Evolutionary conservation across 2,888 invertebrate genomes (phyloP).

Genomic region (Urechis unicinctus): DNA sequence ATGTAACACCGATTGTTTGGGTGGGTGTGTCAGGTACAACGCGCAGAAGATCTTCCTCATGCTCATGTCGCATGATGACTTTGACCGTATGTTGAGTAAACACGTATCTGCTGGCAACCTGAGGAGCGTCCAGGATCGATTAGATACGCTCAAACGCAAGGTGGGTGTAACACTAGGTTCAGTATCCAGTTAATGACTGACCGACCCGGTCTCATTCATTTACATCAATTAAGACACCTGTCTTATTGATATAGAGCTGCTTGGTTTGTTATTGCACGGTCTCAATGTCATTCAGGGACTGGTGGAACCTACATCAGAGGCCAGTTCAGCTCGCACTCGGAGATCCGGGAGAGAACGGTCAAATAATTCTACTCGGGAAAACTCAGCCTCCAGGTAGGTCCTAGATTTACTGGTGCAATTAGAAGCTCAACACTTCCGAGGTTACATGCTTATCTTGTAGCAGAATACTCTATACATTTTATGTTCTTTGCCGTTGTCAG

Average conservation of each 20-base stretch:
- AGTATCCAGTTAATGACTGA: background rate
- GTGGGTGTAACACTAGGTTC: conserved; percentile 17
- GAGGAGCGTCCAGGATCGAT: conserved; percentile 68
- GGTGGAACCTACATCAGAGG: conserved; percentile 22
- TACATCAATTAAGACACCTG: no score
- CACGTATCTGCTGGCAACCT: conserved; percentile 60
- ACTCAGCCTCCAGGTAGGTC: conserved; percentile 34
- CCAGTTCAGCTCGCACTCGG: conserved; percentile 34
- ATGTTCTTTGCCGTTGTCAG: no score
- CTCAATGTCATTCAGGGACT: conserved; percentile 8
- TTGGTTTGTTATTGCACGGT: no score
- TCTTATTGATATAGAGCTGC: no score
- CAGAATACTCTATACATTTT: no score
- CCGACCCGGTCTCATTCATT: no score
- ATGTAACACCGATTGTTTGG: no score
- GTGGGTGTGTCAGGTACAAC: conserved; percentile 14
- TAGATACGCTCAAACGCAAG: conserved; percentile 61
- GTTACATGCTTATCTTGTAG: no score
- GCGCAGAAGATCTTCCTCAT: conserved; percentile 61
- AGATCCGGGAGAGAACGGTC: conserved; percentile 28
- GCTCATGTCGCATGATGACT: conserved; percentile 68
- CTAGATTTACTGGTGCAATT: background rate
- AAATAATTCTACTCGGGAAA: conserved; percentile 23
- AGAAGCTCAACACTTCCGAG: background rate
- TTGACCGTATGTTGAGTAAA: conserved; percentile 70